Conservation (phyloP, 2,797 vertebrate genomes). For the Nothura maculosa region DNA sequence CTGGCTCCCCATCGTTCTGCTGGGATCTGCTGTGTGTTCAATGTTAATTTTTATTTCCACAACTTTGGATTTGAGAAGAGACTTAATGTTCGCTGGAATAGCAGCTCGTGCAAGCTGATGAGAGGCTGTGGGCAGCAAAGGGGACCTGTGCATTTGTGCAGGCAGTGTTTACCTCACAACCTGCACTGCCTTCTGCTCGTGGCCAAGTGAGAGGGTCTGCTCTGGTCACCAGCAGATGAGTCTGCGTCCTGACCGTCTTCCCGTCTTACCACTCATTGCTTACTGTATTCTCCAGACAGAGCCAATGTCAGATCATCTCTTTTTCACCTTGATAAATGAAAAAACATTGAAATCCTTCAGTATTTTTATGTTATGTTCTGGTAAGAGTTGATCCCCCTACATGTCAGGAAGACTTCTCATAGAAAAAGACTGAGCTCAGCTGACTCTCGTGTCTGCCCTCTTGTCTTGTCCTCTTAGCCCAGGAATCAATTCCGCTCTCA, state of each 20-base stretch:
- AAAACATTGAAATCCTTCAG: neutral
- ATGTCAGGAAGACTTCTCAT: neutral
- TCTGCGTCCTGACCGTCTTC: neutral
- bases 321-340: neutral
- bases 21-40: neutral
- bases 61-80: constrained; percentile 23
- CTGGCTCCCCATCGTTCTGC: neutral
- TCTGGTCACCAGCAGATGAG: neutral
- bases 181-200: neutral
- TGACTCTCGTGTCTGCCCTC: neutral
- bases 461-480: constrained; percentile 1
- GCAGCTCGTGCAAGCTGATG: neutral
- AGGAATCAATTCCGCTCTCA: neutral
- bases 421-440: neutral
- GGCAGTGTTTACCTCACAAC: neutral
- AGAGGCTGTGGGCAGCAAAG: neutral
- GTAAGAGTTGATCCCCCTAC: neutral
- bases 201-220: neutral
- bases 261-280: neutral
- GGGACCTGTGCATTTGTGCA: neutral
- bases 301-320: neutral
- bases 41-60: constrained; percentile 60
- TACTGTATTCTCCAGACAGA: neutral
- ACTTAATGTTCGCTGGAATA: neutral
- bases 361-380: neutral